These are phyloP conservation scores for Drosophila planitibia DNA, from an alignment of 2,888 invertebrate species.

Conservation along the genomic window DNA sequence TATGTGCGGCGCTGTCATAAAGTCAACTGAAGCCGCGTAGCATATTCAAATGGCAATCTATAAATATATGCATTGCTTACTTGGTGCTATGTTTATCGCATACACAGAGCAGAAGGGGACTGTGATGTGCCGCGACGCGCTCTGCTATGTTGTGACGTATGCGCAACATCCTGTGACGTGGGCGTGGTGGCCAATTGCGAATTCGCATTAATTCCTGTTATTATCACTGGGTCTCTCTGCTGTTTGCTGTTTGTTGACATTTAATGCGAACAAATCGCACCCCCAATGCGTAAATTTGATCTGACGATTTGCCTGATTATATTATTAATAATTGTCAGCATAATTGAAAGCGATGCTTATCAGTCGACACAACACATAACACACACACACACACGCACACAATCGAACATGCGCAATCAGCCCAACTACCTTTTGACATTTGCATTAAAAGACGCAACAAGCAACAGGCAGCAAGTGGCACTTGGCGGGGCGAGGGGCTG, in stretches of 20 bases:
- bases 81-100: slow-evolving; percentile 46
- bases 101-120: not conserved
- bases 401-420: not conserved
- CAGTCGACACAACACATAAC: slow-evolving; percentile 9
- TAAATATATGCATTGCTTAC: slow-evolving; percentile 37
- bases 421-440: slow-evolving; percentile 21
- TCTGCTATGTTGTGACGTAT: slow-evolving; percentile 63
- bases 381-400: not conserved
- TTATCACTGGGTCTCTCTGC: slow-evolving; percentile 27
- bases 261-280: slow-evolving; percentile 57
- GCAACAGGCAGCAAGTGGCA: not conserved
- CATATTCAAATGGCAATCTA: slow-evolving; percentile 36
- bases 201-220: slow-evolving; percentile 64
- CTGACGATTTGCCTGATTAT: slow-evolving; percentile 54
- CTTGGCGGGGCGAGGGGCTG: too few relatives aligned
- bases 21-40: slow-evolving; percentile 38
- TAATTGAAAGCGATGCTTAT: slow-evolving; percentile 69
- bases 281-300: slow-evolving; percentile 51
- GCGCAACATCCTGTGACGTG: slow-evolving; percentile 66
- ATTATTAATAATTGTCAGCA: slow-evolving; percentile 54
- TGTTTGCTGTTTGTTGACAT: slow-evolving; percentile 18
- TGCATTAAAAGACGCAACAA: not conserved
- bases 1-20: slow-evolving; percentile 22
- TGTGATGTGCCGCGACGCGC: not conserved
- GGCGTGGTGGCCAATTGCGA: slow-evolving; percentile 47